Evolutionary conservation across 2,888 invertebrate species (phyloP).

Genomic region (Euproctis similis): DNA sequence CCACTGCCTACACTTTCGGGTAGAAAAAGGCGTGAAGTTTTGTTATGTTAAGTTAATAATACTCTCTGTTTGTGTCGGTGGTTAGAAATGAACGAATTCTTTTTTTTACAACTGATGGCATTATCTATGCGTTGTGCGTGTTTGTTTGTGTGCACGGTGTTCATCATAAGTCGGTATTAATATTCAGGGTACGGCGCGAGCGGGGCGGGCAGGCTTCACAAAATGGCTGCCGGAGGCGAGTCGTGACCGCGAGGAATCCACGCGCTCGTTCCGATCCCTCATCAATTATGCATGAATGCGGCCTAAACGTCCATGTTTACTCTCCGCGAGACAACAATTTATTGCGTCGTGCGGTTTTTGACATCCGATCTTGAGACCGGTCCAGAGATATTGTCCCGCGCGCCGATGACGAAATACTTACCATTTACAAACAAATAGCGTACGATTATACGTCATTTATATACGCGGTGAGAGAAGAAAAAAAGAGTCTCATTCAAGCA

Average conservation of each 20-base stretch:
- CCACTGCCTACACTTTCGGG: too few relatives aligned
- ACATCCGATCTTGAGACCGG: constrained; percentile 59
- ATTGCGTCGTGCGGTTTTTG: constrained; percentile 72
- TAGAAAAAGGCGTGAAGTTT: too few relatives aligned
- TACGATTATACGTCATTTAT: too few relatives aligned
- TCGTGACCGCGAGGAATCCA: constrained; percentile 73
- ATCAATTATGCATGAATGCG: constrained; percentile 75
- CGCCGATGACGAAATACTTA: constrained; percentile 53
- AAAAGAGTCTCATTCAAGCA: too few relatives aligned
- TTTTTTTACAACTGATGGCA: constrained; percentile 36
- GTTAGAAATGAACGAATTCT: constrained; percentile 12
- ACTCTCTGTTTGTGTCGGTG: too few relatives aligned
- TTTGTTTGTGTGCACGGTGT: constrained; percentile 19
- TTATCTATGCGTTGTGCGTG: too few relatives aligned
- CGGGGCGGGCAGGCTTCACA: constrained; percentile 61
- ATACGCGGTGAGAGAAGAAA: too few relatives aligned
- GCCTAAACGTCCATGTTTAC: constrained; percentile 69
- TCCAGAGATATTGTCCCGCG: constrained; percentile 29
- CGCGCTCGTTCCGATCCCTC: constrained; percentile 64
- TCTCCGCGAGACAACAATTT: constrained; percentile 71
- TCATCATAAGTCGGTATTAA: constrained; percentile 56
- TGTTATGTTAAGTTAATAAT: too few relatives aligned
- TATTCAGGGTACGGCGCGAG: constrained; percentile 56
- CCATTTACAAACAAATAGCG: constrained; percentile 39
- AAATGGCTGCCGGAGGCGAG: constrained; percentile 69